Evolutionary conservation across 2,797 vertebrate species (phyloP).

Genomic region (Kryptolebias ocellatus): DNA sequence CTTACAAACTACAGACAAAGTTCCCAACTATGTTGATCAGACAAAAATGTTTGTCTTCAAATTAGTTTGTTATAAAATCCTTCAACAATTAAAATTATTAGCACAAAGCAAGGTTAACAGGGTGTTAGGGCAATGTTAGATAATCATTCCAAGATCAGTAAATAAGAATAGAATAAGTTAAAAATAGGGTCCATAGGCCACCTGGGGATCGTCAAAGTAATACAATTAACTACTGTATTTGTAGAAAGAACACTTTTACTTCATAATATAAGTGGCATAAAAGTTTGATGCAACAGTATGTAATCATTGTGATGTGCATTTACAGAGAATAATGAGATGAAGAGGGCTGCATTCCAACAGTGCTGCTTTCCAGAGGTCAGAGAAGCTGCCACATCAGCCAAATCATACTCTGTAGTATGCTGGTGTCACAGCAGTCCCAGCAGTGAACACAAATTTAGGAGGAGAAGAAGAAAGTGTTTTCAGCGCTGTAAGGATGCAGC

Average conservation of each 20-base stretch:
- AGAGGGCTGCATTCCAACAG: conserved; percentile 72
- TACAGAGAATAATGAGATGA: conserved; percentile 53
- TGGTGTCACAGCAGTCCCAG: not conserved
- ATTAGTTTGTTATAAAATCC: not conserved
- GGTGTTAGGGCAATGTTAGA: conserved; percentile 66
- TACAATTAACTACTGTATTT: too few relatives aligned
- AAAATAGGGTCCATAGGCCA: conserved; percentile 4
- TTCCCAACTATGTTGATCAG: not conserved
- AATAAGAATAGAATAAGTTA: conserved; percentile 37
- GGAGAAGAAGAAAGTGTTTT: not conserved
- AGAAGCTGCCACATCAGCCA: conserved; percentile 13
- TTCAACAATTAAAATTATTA: conserved; percentile 51
- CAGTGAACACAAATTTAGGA: not conserved
- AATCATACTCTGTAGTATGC: not conserved
- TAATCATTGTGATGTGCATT: conserved; percentile 28
- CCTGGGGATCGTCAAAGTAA: not conserved
- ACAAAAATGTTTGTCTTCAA: not conserved
- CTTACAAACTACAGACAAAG: not conserved
- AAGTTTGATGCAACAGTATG: conserved; percentile 10
- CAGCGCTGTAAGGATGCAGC: conserved; percentile 66
- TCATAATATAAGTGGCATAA: not conserved
- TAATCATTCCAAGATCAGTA: conserved; percentile 76
- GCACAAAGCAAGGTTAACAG: conserved; percentile 75
- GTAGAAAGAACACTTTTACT: not conserved
- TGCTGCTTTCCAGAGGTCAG: conserved; percentile 5